phyloP scores from a whole-genome alignment of 1,140 invertebrate genomes.

The Pygmarrhopalites habei region DNA sequence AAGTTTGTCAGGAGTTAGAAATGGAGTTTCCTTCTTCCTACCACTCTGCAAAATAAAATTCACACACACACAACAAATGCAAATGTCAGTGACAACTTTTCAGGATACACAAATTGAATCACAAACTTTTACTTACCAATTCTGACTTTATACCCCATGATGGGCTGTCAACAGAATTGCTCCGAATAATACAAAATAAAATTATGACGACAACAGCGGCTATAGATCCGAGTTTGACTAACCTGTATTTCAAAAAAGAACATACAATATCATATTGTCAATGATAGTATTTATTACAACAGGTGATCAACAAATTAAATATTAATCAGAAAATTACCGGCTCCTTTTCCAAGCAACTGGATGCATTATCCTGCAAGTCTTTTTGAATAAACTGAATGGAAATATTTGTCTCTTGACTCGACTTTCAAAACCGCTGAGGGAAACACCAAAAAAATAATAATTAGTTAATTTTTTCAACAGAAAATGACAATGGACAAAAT shows the following conservation, averaged over 20 bases:
- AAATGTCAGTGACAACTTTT: too few species aligned
- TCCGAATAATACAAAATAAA: constrained; percentile 29
- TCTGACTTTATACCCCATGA: constrained; percentile 25
- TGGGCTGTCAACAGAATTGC: constrained; percentile 13
- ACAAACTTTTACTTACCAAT: constrained; percentile 26
- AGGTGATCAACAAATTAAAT: constrained; percentile 12
- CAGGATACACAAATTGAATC: too few species aligned
- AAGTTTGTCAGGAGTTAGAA: constrained; percentile 43
- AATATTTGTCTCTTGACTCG: neutral
- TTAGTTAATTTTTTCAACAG: too few species aligned
- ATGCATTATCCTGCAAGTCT: constrained; percentile 21
- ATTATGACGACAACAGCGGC: constrained; percentile 28
- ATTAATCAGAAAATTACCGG: constrained; percentile 6
- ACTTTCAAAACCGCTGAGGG: neutral
- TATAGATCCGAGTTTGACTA: constrained; percentile 28
- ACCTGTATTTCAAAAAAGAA: too few species aligned
- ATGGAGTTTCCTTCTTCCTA: constrained; percentile 27
- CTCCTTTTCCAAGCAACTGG: constrained; percentile 35
- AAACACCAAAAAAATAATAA: too few species aligned
- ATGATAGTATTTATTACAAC: neutral
- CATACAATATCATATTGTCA: too few species aligned
- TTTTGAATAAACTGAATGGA: neutral
- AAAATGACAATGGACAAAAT: too few species aligned
- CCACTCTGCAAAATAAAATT: neutral
- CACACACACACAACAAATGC: neutral